Evolutionary conservation across 2,888 invertebrate genomes (phyloP), one percentile per base, ranked within the genome.

Genomic region (Stictocephala bisonia): DNA sequence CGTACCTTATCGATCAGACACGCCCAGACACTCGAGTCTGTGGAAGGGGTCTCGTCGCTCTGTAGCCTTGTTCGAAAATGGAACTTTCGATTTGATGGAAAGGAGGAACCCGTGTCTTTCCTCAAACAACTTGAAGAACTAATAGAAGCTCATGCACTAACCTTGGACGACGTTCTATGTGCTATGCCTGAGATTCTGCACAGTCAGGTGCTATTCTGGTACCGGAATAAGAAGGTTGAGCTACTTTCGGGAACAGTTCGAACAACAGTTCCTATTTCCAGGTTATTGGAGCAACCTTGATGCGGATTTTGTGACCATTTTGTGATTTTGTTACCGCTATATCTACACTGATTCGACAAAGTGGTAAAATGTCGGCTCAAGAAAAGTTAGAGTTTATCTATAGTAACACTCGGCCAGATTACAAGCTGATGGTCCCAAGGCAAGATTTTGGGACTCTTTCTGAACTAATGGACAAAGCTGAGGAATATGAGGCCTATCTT

Each of bases 301-400:
- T 27, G 66, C 40, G 9, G 66, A 66, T 15, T 7, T 66, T 9
- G n/a, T 13, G n/a, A 67, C 18, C 67, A 2, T 67, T 67, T 18
- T 13, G 67, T 1, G 3, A 22, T 13, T 67, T 13, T 18, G 44
- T 40, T 11, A 40, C 40, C 40, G 40, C 66, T 18, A 6, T 18
- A 13, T 13, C 20, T 9, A 50, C 44, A 4, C 3, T 44, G 18
- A 26, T 53, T 18, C 35, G 58, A n/a, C 26, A 27, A 24, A 2
- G 26, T 2, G 58, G 58, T 2, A 11, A 24, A 6, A 66, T 84
- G 7, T 6, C 44, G 44, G 15, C 9, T 6, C 7, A 6, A 9
- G 15, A 7, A 44, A 44, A 6, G 9, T 15, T 11, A 9, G 15
- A 44, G 44, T 44, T n/a, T n/a, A 44, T 11, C 15, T 44, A 11